Evolutionary conservation across 53 echinoderm and acorn worm genomes (phyloP), one percentile per base, ranked within the genome.

Genomic region (Mesocentrotus franciscanus): DNA sequence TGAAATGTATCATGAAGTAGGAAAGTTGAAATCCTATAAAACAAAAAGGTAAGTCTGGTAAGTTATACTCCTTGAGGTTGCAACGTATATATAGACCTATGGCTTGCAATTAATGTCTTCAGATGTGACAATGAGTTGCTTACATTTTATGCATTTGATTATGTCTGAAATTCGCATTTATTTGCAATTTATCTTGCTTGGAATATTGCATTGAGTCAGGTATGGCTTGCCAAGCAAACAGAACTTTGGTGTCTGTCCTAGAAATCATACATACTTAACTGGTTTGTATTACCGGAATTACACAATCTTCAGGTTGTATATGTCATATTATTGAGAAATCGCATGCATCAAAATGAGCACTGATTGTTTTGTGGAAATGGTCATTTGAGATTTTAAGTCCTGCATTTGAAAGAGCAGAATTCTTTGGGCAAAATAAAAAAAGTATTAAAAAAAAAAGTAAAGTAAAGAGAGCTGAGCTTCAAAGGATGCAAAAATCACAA

Each of bases 291-390:
- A 36, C 22, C 33, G 17, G 34, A 34, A 15, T 78, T 78, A 29
- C 24, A 78, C 34, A 35, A 35, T 14, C 18, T 4, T 11, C 36
- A 27, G 71, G 27, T 78, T 78, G 36, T 78, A 78, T 78, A 29
- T 29, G 71, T 71, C 71, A 9, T 71, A 60, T 60, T 9, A 81
- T 81, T 81, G 10, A 14, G 33, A 30, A 76, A 13, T 76, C 76
- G 81, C 81, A 81, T 81, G 81, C 81, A 33, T 81, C 10, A 5
- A 81, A 81, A 94, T 83, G 84, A 94, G 83, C 94, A 94, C 94
- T 83, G 94, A 66, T 94, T 83, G 94, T 94, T 83, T 83, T 62
- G 12, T 84, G 81, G 85, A 83, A 83, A 59, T 61, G 85, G 36
- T 30, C 60, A 76, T 36, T 94, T 94, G 94, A 94, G 94, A 93